Conservation (phyloP, 2,888 invertebrate genomes). For the Troides oblongomaculatus region DNA sequence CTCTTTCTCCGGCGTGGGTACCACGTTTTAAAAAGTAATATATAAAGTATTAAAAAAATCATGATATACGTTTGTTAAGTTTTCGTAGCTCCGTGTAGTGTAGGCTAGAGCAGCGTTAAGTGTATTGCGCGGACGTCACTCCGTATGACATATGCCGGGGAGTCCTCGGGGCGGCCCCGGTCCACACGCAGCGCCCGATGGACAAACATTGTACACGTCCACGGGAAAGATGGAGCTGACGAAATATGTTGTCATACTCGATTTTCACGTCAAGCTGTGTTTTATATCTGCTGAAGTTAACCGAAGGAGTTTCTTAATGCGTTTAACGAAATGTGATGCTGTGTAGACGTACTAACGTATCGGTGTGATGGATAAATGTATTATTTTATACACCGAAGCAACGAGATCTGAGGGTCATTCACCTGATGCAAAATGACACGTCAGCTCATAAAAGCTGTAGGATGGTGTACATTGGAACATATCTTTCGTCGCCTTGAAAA, state of each 20-base stretch:
- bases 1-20: too few relatives aligned
- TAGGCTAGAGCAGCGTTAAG: conserved; percentile 40
- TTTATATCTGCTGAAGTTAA: neutral
- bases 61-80: neutral
- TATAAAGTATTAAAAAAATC: too few relatives aligned
- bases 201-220: conserved; percentile 41
- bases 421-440: too few relatives aligned
- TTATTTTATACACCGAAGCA: too few relatives aligned
- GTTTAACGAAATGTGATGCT: neutral
- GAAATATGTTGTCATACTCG: neutral
- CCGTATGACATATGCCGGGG: conserved; percentile 80
- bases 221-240: conserved; percentile 12
- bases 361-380: too few relatives aligned
- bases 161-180: conserved; percentile 42
- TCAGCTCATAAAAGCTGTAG: too few relatives aligned
- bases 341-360: too few relatives aligned
- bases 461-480: too few relatives aligned
- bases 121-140: conserved; percentile 81
- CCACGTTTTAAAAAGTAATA: too few relatives aligned
- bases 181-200: conserved; percentile 48
- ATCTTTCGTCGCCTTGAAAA: too few relatives aligned
- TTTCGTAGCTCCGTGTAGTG: conserved; percentile 39
- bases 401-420: too few relatives aligned
- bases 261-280: neutral
- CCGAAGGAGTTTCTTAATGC: too few relatives aligned